These are phyloP conservation scores for Tricholaema leucomelas DNA, from an alignment of 2,113 vertebrate species.

Conservation along the genomic window DNA sequence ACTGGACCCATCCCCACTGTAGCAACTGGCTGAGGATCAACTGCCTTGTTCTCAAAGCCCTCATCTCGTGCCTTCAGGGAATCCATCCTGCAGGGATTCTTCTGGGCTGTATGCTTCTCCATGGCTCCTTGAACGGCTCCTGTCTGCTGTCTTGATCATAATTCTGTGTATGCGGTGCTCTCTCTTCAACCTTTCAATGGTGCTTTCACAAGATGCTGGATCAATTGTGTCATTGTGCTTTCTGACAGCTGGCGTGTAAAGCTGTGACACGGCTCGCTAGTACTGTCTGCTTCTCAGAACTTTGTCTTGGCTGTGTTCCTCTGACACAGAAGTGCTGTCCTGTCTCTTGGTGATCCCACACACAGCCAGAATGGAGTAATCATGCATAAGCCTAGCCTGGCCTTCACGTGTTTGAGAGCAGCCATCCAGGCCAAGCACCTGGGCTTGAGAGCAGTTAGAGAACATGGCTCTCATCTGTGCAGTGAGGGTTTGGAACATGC, in stretches of 20 bases:
- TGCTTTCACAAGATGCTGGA: constrained; percentile 61
- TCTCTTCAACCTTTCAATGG: constrained; percentile 40
- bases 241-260: neutral
- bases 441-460: neutral
- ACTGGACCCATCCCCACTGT: neutral
- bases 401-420: neutral
- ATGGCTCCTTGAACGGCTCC: constrained; percentile 6
- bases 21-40: neutral
- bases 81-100: constrained; percentile 6
- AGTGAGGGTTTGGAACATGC: neutral
- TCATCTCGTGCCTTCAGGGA: constrained; percentile 40
- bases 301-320: neutral
- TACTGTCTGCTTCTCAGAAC: neutral
- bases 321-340: neutral
- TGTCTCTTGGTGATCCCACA: neutral
- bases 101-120: neutral
- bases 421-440: neutral
- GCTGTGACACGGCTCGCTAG: neutral
- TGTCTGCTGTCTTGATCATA: neutral
- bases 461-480: neutral
- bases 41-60: neutral
- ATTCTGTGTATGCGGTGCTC: neutral
- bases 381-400: neutral
- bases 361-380: neutral
- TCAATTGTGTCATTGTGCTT: neutral